Conservation (phyloP, 37 sponge, comb jelly and placozoan species). For the Mnemiopsis leidyi region DNA sequence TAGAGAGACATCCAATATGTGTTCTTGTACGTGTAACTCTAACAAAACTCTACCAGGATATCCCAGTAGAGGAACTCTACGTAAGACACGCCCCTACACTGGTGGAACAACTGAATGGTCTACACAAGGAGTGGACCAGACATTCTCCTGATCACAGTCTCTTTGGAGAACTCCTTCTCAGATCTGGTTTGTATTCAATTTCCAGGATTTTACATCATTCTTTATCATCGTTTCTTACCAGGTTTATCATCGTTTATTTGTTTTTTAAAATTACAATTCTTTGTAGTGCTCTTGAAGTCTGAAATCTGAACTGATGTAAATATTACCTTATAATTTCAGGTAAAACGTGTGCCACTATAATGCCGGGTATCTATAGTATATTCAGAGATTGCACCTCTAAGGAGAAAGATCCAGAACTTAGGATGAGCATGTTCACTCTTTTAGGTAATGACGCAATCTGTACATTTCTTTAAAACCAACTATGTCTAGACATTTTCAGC, state of each 20-base stretch:
- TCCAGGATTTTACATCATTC: too few relatives aligned
- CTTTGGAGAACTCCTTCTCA: constrained; percentile 60
- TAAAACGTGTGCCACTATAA: not conserved
- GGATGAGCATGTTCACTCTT: constrained; percentile 57
- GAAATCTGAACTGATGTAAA: too few relatives aligned
- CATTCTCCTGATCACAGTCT: constrained; percentile 54
- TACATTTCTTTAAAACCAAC: too few relatives aligned
- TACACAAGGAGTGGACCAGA: constrained; percentile 52
- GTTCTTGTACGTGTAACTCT: too few relatives aligned
- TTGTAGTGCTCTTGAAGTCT: too few relatives aligned
- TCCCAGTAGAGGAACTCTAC: constrained; percentile 5
- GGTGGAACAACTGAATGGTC: constrained; percentile 9
- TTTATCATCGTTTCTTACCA: too few relatives aligned
- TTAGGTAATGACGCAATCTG: not conserved
- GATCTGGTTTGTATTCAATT: too few relatives aligned
- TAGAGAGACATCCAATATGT: too few relatives aligned
- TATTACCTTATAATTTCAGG: constrained; percentile 38
- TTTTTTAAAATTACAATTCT: too few relatives aligned
- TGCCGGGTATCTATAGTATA: constrained; percentile 18
- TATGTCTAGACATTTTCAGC: too few relatives aligned
- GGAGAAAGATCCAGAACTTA: constrained; percentile 40
- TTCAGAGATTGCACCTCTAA: constrained; percentile 54
- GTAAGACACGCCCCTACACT: constrained; percentile 26
- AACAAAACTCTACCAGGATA: too few relatives aligned
- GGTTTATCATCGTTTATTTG: too few relatives aligned